These are phyloP conservation scores for Yponomeuta evonymella DNA, from an alignment of 2,888 invertebrate genomes.

Conservation along the genomic window DNA sequence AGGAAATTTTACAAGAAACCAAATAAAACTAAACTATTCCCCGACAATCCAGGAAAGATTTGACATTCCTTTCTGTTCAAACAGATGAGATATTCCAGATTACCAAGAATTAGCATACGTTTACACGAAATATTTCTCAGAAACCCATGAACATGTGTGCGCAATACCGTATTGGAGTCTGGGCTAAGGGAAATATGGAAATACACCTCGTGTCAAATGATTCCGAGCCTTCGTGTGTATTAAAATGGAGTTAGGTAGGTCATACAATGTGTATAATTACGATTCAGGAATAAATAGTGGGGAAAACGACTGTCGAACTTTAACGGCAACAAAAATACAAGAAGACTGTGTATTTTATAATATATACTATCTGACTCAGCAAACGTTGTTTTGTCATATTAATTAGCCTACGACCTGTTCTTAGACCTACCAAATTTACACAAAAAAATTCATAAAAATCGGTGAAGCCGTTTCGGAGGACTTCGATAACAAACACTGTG, in stretches of 20 bases:
- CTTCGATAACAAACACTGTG: no score
- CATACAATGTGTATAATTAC: slow-evolving; percentile 3
- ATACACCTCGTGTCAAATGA: background rate
- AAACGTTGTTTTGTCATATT: no score
- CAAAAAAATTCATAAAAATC: no score
- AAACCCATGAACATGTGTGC: slow-evolving; percentile 2
- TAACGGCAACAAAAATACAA: no score
- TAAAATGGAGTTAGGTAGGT: background rate
- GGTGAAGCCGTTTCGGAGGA: no score
- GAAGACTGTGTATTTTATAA: no score
- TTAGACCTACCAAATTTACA: no score
- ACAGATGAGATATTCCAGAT: background rate
- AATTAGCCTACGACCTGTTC: no score
- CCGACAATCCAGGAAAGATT: background rate
- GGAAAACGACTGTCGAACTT: slow-evolving; percentile 17
- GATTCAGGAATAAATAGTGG: slow-evolving; percentile 33
- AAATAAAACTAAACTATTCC: background rate
- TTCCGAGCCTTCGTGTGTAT: background rate
- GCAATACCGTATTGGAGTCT: background rate
- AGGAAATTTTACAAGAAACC: background rate
- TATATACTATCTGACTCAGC: no score
- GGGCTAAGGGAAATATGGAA: slow-evolving; percentile 6
- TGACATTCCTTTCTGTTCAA: background rate
- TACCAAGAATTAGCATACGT: background rate
- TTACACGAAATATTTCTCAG: slow-evolving; percentile 5